Conservation (phyloP, 53 echinoderm and acorn worm genomes). For the Echinarachnius parma region DNA sequence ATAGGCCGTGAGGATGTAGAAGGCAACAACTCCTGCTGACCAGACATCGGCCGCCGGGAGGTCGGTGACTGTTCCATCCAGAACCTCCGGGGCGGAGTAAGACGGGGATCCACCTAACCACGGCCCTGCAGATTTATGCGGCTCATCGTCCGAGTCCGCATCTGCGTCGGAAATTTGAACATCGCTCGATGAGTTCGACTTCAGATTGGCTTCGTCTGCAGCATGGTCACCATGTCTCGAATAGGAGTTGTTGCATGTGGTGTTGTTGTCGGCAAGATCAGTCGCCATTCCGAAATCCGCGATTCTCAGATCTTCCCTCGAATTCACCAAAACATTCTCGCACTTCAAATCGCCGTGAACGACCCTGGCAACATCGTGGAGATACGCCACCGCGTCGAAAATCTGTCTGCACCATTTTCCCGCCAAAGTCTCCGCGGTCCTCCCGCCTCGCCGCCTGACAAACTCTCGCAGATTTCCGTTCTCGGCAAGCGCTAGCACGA, state of each 20-base stretch:
- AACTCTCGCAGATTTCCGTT: conserved; percentile 59
- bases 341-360: conserved; percentile 83
- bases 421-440: conserved; percentile 41
- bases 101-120: conserved; percentile 59
- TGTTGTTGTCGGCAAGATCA: conserved; percentile 11
- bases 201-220: too few species aligned
- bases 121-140: neutral
- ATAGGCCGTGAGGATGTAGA: conserved; percentile 70
- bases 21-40: conserved; percentile 77
- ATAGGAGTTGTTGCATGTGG: too few species aligned
- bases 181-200: neutral
- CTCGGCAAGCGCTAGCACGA: conserved; percentile 55
- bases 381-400: conserved; percentile 57
- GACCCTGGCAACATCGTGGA: conserved; percentile 53
- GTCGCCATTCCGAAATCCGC: conserved; percentile 73
- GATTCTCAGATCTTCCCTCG: conserved; percentile 52
- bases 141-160: neutral
- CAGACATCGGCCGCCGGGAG: conserved; percentile 70
- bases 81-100: conserved; percentile 71
- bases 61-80: conserved; percentile 36
- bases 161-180: neutral
- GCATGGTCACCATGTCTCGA: neutral
- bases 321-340: conserved; percentile 67
- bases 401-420: conserved; percentile 52
- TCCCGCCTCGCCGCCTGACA: conserved; percentile 35